Evolutionary conservation across 2,113 vertebrate genomes (phyloP), one percentile per base, ranked within the genome.

Genomic region (Erythrocebus patas): DNA sequence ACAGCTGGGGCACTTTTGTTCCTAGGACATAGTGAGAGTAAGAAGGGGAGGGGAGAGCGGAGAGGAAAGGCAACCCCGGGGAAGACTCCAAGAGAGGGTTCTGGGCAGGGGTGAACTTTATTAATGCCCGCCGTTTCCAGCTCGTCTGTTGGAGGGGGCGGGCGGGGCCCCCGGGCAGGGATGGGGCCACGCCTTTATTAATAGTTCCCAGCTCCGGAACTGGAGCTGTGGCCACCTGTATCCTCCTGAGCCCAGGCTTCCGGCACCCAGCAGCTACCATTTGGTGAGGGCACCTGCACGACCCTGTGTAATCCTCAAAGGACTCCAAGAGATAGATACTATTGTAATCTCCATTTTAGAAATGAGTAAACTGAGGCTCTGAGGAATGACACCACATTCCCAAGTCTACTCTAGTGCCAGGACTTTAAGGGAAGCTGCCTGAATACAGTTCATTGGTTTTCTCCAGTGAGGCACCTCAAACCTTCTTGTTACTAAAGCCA

Each of bases 1-100:
- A 79, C 96, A 94, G 97, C 98, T 97, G 97, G 94, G 94, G 35
- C 94, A 96, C 97, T 96, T 98, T 95, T 97, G 98, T 97, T 95
- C 57, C 89, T 43, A 17, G 70, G 48, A 95, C 32, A 6, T 8
- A 12, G 40, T 30, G 78, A 45, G 92, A 59, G 92, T 61, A 3
- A 35, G 57, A 16, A 50, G 70, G 55, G 88, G 40, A 2, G 12
- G 55, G 40, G 35, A 50, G 64, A 61, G 27, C 70, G 20, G 61
- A 83, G 78, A 80, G 92, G 78, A 89, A 93, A 79, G n/a, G 5
- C 45, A 38, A 57, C 59, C 48, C 75, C 73, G 0, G 0, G 48
- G 18, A 86, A 57, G 59, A 61, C 22, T 2, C 85, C 0, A 22
- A 7, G 79, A 82, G 61, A 43, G 14, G 14, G 30, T 73, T 17